Evolutionary conservation across 92 coral and sea anemone species (phyloP), one percentile per base, ranked within the genome.

Genomic region (Parazoanthus darwini): DNA sequence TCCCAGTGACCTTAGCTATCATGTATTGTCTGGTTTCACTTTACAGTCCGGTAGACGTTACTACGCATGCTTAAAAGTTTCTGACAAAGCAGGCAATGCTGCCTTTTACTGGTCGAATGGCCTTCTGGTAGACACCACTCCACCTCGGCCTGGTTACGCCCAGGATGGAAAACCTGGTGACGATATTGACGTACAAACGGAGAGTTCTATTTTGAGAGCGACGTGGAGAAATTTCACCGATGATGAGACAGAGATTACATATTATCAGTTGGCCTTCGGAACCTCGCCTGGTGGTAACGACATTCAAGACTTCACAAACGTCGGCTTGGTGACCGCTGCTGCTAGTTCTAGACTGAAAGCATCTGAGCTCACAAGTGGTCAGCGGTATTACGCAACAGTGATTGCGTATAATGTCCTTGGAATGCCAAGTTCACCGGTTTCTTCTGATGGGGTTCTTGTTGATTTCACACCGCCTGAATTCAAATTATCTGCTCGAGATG

Each of bases 381-480:
- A 91, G 85, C 88, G 92, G 33, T 97, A 97, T 79, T 95, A 97
- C 87, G 98, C 99, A 26, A 86, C 91, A 14, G 97, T 97, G 7
- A 82, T 94, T 84, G 99, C 97, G 26, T 91, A 88, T 46, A 97
- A 97, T 89, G 91, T 85, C 39, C 79, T 97, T 15, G 99, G 99
- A 0, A 86, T 97, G 88, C 93, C 95, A 1, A 97, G 98, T 74
- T 81, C 82, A 58, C 79, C 73, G 48, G 89, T 91, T 18, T 91
- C 98, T 3, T 97, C 99, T 20, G 86, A 97, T 71, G 99, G 99
- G 46, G 97, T 95, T 23, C 36, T 94, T 43, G 93, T 97, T 4
- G 99, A 97, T 86, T 92, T 91, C 20, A 95, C 98, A 18, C 95
- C 99, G n/a, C 99, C 99, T 33, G 86, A 88, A 4, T 97, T 97